Base-by-base conservation (phyloP, 2,888 invertebrate species). In the Drosophila emarginata region DNA sequence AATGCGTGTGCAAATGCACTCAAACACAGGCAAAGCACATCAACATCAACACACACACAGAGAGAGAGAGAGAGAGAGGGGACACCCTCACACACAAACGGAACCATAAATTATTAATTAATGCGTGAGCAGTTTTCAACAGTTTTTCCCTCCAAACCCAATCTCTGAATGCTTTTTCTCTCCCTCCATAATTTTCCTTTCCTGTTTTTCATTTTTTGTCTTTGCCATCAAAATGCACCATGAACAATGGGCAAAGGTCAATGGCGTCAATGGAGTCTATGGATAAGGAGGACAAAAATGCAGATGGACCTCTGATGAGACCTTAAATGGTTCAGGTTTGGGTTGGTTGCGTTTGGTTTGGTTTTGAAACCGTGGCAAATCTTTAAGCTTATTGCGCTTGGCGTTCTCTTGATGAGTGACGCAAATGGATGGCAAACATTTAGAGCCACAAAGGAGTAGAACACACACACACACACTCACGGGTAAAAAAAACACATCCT, bases 401-500 rank as follows among this genome's bases (percentile, higher is more conserved):
- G 58, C 66, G 70, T 64, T 84, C 66, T 53, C 53, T 70, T 63
- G 67, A 78, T 45, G 45, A 45, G 45, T 21, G 80, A 80, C 70
- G 81, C 80, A 81, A 87, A 87, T 84, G 87, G 78, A 81, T 76
- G 81, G 87, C 87, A 81, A 81, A 81, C 81, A 81, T 69, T 80
- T 78, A 66, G 71, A 63, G 64, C 69, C 74, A 72, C 85, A 87
- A 83, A 53, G 52, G 61, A 62, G 32, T 7, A 39, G 45, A 45
- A 45, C 40, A 45, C 32, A 32, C 32, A 5, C 26, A 26, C 26
- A 26, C 40, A 40, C 26, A 5, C 28, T 28, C 5, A 32, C 12
- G 2, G 15, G 2, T 54, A 60, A 28, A 51, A 28, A 45, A 45
- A 45, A 45, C 40, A 45, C 40, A 45, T 45, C 40, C 40, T 45